These are phyloP conservation scores for Rhagonycha lutea DNA, from an alignment of 2,888 invertebrate genomes.

Conservation along the genomic window DNA sequence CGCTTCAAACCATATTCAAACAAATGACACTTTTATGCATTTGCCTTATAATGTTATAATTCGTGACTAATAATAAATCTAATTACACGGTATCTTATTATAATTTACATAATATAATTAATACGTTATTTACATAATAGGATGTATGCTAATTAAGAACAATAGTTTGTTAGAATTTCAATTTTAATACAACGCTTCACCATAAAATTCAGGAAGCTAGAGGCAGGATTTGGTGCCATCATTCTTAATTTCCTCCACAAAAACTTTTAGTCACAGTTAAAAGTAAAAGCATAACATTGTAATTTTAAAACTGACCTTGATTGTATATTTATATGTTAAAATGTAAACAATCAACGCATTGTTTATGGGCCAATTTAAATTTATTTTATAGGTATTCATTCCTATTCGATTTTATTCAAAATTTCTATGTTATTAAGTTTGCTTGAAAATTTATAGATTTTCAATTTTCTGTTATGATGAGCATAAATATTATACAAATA, in stretches of 20 bases:
- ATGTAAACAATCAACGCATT: not conserved
- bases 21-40: not conserved
- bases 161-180: conserved; percentile 14
- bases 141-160: conserved; percentile 23
- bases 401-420: not conserved
- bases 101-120: not conserved
- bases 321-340: not conserved
- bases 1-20: too few relatives aligned
- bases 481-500: not conserved
- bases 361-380: not conserved
- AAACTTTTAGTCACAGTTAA: not conserved
- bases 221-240: not conserved
- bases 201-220: not conserved
- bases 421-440: not conserved
- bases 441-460: not conserved
- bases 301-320: not conserved
- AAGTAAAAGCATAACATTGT: not conserved
- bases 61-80: not conserved
- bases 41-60: not conserved
- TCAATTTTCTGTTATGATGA: not conserved
- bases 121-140: conserved; percentile 21
- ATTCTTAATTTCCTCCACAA: not conserved
- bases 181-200: not conserved
- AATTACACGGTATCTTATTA: not conserved
- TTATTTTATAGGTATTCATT: not conserved